Conservation (phyloP, 2,113 vertebrate species). For the Embiotoca jacksoni region DNA sequence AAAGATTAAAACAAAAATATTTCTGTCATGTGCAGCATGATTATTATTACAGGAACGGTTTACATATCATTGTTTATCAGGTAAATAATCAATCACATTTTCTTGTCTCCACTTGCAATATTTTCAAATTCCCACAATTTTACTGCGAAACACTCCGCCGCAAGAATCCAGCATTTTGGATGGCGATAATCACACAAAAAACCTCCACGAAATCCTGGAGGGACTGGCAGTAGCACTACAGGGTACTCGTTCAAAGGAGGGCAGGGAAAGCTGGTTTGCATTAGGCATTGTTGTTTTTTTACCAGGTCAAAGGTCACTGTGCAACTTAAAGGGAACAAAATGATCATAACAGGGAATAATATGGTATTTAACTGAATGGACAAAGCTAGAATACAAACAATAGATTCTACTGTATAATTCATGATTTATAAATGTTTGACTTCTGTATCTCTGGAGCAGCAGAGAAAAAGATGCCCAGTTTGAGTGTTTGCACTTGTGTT, state of each 20-base stretch:
- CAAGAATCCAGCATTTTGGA: too few species aligned
- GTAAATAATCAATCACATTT: too few species aligned
- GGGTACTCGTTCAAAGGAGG: slow-evolving; percentile 39
- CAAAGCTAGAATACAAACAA: background rate
- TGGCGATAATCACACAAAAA: too few species aligned
- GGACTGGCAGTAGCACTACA: slow-evolving; percentile 59
- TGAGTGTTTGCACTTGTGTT: slow-evolving; percentile 34
- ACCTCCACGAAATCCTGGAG: background rate
- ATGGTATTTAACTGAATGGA: background rate
- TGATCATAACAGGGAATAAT: background rate
- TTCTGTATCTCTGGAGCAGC: background rate
- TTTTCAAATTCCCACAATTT: too few species aligned
- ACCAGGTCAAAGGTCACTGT: slow-evolving; percentile 45
- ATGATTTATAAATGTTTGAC: too few species aligned
- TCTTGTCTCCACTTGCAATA: too few species aligned
- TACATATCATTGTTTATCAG: too few species aligned
- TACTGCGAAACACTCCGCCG: too few species aligned
- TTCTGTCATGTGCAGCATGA: too few species aligned
- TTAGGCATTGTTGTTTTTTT: slow-evolving; percentile 56
- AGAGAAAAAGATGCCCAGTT: background rate
- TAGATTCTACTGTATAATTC: background rate
- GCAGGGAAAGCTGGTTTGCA: slow-evolving; percentile 62
- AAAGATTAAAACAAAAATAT: too few species aligned
- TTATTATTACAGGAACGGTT: too few species aligned
- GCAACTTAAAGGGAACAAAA: slow-evolving; percentile 1